A percentile compares a stretch with the other conserved stretches of the same genome.
Evolutionary conservation across 2,888 invertebrate genomes (phyloP).

Genomic region (Teleiodes luculella): DNA sequence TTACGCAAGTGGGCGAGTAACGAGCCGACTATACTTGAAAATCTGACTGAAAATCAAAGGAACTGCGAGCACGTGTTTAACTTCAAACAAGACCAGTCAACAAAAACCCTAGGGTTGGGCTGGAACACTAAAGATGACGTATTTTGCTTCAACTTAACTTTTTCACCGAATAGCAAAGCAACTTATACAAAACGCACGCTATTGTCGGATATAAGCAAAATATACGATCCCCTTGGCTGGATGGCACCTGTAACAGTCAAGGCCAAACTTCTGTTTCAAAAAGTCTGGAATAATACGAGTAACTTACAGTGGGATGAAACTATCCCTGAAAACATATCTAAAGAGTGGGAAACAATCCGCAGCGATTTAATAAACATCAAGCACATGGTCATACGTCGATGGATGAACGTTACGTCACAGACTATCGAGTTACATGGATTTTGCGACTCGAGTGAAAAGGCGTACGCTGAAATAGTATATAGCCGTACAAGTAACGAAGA

Average conservation of each 20-base stretch:
- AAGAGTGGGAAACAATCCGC: background rate
- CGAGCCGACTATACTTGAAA: background rate
- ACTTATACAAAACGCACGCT: background rate
- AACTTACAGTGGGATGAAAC: background rate
- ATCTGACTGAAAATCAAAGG: background rate
- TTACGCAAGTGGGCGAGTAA: slow-evolving; percentile 1
- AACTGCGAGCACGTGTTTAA: background rate
- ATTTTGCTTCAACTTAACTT: background rate
- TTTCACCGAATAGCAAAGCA: background rate
- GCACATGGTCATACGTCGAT: background rate
- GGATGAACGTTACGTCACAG: background rate
- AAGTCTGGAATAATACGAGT: background rate
- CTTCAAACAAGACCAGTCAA: background rate
- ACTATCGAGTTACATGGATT: background rate
- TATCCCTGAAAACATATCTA: background rate
- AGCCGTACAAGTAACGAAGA: no score
- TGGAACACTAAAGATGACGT: background rate
- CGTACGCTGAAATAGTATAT: no score
- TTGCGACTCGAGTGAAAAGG: background rate
- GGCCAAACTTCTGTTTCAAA: background rate
- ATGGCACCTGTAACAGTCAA: background rate
- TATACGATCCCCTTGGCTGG: background rate
- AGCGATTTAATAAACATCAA: background rate
- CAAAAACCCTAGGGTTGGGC: background rate
- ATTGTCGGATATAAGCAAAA: background rate